Evolutionary conservation across 2,797 vertebrate genomes (phyloP), one percentile per base, ranked within the genome.

Genomic region (Leuciscus waleckii): DNA sequence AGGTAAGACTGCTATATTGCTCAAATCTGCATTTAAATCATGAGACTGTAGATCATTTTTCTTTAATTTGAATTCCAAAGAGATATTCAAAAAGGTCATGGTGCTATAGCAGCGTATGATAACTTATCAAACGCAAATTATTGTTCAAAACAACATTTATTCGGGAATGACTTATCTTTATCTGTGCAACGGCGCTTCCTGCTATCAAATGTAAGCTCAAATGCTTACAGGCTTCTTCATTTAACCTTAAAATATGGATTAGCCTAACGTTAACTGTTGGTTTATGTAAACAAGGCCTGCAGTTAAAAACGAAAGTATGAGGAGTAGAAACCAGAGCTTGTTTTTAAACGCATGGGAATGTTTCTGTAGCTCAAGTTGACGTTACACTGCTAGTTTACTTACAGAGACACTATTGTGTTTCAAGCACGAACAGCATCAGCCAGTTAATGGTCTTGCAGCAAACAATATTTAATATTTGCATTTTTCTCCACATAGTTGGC

Each of bases 401-500:
- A 17, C 49, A 43, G 9, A 43, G 10, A 4, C 37, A 16, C 4
- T 68, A 56, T 56, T 69, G 1, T 49, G 7, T 77, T 69, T 69
- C 73, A 77, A 32, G 21, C 23, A 37, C 14, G 0, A 29, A 16
- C 21, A 1, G 29, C 1, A 4, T n/a, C 32, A 1, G 19, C 6
- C 9, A 7, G 11, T 14, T 19, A 49, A 49, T 49, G 17, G 14
- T 16, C 8, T 37, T 17, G 1, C 23, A 8, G 21, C 11, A 0
- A 56, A 16, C 32, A 10, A 5, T 41, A n/a, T 37, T 37, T 67
- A 0, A n/a, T 56, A 13, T 58, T 37, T 1, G 10, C 11, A 1
- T 37, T 37, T 0, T 16, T 37, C 2, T 9, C 19, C 5, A 16
- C 17, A 32, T 7, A 0, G 0, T 9, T 9, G 1, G 1, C 11